These are phyloP conservation scores for Microtus pennsylvanicus DNA, from an alignment of 2,113 vertebrate species.

Conservation along the genomic window DNA sequence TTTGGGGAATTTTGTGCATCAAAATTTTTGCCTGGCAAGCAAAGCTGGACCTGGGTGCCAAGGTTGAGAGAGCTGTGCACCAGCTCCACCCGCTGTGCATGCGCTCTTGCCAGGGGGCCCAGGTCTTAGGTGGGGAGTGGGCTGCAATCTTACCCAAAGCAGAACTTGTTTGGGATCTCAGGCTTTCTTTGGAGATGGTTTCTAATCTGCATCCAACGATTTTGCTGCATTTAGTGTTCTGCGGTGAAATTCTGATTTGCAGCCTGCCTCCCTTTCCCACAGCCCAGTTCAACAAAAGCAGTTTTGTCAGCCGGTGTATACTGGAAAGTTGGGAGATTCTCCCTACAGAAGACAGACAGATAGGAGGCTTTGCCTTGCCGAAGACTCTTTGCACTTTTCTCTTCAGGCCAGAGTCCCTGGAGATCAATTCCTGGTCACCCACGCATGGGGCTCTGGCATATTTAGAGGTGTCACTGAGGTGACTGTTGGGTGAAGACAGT, in stretches of 20 bases:
- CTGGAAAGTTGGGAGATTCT: neutral
- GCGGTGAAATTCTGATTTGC: neutral
- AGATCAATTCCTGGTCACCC: neutral
- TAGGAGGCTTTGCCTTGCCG: neutral
- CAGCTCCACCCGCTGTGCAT: neutral
- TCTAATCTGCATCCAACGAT: neutral
- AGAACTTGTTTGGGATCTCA: neutral
- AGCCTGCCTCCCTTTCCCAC: neutral
- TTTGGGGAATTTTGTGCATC: neutral
- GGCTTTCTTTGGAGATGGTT: neutral
- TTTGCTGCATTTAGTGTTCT: neutral
- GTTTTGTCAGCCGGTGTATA: neutral
- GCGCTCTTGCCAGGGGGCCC: fast-evolving
- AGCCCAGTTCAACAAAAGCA: neutral
- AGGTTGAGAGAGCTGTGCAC: fast-evolving
- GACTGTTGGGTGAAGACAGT: neutral
- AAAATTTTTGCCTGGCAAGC: neutral
- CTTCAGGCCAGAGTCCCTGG: neutral
- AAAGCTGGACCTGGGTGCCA: neutral
- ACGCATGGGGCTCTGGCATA: neutral
- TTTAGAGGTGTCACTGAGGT: neutral
- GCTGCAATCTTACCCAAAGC: too few relatives aligned
- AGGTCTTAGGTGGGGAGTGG: neutral
- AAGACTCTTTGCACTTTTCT: neutral
- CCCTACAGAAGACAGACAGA: neutral